These are phyloP conservation scores for Enhydra lutris DNA, from an alignment of 2,113 vertebrate species.

Conservation along the genomic window DNA sequence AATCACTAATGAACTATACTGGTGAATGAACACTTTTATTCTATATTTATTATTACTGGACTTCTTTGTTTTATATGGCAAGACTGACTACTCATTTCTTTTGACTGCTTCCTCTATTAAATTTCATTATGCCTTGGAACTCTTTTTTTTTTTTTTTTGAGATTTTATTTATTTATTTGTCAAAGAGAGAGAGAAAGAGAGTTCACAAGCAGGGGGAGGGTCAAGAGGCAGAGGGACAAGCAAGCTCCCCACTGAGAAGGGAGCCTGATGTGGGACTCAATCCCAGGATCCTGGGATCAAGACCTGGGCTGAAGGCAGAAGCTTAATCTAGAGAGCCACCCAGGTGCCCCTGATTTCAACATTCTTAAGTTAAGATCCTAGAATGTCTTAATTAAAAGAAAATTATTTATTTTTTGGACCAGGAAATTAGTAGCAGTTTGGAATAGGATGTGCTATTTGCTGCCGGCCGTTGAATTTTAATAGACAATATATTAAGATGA, in stretches of 20 bases:
- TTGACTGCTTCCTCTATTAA: not conserved
- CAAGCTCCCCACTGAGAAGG: not conserved
- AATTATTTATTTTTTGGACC: conserved; percentile 15
- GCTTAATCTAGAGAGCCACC: not conserved
- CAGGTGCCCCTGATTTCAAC: not conserved
- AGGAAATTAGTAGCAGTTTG: conserved; percentile 28
- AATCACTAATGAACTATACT: not conserved
- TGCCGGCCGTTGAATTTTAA: conserved; percentile 47
- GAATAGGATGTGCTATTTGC: not conserved
- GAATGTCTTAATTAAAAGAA: conserved; percentile 36
- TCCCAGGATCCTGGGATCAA: not conserved
- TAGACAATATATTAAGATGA: conserved; percentile 29
- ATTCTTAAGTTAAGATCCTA: conserved; percentile 26
- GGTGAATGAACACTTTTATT: not conserved
- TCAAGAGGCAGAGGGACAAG: not conserved
- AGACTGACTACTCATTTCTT: not conserved
- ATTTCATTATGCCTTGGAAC: not conserved
- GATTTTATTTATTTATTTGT: not conserved
- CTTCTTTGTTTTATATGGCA: not conserved
- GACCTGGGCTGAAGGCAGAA: not conserved
- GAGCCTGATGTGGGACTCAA: not conserved
- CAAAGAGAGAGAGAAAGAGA: not conserved
- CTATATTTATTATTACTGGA: not conserved
- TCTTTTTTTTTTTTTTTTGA: not conserved
- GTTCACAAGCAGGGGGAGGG: not conserved